A percentile compares a stretch with the other conserved stretches of the same genome.
Conservation (phyloP, 2,888 invertebrate genomes). For the Schrankia costaestrigalis region DNA sequence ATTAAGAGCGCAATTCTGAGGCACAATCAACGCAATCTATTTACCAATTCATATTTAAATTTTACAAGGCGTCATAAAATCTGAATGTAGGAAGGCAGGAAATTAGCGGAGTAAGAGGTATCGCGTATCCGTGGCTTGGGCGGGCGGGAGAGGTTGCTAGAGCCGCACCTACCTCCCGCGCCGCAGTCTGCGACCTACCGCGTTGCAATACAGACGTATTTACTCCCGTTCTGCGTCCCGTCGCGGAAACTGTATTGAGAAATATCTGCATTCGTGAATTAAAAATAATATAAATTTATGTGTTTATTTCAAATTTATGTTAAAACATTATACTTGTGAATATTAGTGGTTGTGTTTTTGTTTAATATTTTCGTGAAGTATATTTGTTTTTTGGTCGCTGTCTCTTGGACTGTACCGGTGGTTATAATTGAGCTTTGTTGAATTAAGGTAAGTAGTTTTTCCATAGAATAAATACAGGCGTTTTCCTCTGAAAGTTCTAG, state of each 20-base stretch:
- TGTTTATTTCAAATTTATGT: constrained; percentile 13
- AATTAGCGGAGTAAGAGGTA: constrained; percentile 44
- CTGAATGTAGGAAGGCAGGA: constrained; percentile 29
- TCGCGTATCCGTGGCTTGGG: constrained; percentile 40
- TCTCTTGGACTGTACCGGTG: constrained; percentile 18
- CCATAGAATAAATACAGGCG: constrained; percentile 11
- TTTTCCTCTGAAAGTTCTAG: too few relatives aligned
- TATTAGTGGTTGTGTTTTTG: constrained; percentile 24
- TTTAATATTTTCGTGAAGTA: constrained; percentile 15
- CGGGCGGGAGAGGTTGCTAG: constrained; percentile 47
- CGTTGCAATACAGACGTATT: constrained; percentile 18
- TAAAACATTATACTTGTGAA: constrained; percentile 8
- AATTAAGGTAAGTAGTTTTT: constrained; percentile 34
- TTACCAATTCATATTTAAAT: constrained; percentile 30
- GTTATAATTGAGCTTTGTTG: constrained; percentile 30
- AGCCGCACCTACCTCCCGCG: constrained; percentile 43
- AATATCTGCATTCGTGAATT: constrained; percentile 26
- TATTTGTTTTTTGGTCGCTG: constrained; percentile 13
- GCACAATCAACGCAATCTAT: constrained; percentile 24
- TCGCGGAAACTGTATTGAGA: constrained; percentile 16
- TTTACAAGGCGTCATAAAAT: constrained; percentile 30
- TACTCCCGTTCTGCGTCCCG: constrained; percentile 10
- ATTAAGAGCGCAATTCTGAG: constrained; percentile 16
- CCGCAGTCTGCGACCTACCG: constrained; percentile 49
- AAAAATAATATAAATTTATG: constrained; percentile 16